phyloP scores from a whole-genome alignment of 2,113 vertebrate genomes.

The Lamprotornis superbus region DNA sequence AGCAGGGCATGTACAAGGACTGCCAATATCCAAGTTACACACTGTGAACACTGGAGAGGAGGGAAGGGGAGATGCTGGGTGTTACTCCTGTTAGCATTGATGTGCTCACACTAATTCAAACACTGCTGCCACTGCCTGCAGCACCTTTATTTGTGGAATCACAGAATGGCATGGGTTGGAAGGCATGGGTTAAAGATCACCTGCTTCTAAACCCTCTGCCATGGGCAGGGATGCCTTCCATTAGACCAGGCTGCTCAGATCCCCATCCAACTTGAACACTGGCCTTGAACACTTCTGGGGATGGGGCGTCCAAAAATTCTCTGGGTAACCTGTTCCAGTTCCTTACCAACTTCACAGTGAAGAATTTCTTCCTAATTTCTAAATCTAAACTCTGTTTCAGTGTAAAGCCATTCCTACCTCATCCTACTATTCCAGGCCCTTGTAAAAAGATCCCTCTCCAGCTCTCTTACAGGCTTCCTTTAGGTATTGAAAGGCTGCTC shows the following conservation, averaged over 20 bases:
- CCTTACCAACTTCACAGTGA: not conserved
- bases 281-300: not conserved
- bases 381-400: not conserved
- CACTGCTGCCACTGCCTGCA: not conserved
- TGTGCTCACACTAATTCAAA: not conserved
- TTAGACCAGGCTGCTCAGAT: not conserved
- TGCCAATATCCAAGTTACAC: not conserved
- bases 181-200: not conserved
- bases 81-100: not conserved
- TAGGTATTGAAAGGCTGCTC: not conserved
- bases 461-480: not conserved
- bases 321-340: not conserved
- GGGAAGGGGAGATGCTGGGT: not conserved
- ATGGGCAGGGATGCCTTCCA: not conserved
- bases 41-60: not conserved
- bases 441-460: not conserved
- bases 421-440: not conserved
- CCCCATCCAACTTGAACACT: not conserved
- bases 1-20: not conserved
- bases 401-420: not conserved
- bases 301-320: not conserved
- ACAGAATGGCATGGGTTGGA: not conserved
- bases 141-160: not conserved
- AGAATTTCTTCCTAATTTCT: not conserved
- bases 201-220: not conserved